Percentiles rank a stretch among this genome's conserved stretches.
Conservation (phyloP, 2,888 invertebrate species). For the Scaptomyza reducta region DNA sequence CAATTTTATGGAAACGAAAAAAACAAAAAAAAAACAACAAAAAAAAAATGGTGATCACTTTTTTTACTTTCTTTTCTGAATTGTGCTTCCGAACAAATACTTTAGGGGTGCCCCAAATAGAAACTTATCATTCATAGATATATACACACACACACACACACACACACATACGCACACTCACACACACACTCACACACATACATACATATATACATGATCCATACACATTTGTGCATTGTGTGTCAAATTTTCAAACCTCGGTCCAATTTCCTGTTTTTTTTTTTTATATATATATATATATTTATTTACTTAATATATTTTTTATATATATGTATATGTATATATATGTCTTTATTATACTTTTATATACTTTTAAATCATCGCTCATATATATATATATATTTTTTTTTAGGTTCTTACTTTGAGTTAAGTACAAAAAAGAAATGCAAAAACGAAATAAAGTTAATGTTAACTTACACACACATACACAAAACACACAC, state of each 20-base stretch:
- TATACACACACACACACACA: constrained; percentile 27
- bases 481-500: constrained; percentile 14
- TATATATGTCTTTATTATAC: constrained; percentile 38
- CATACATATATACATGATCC: constrained; percentile 26
- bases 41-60: constrained; percentile 69
- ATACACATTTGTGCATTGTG: constrained; percentile 34
- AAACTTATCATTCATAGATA: constrained; percentile 40
- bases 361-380: constrained; percentile 20
- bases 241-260: constrained; percentile 80
- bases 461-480: constrained; percentile 21
- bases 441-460: constrained; percentile 24
- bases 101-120: constrained; percentile 69
- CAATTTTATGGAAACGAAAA: constrained; percentile 63
- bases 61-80: constrained; percentile 68
- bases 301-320: constrained; percentile 40
- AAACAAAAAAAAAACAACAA: too few relatives aligned
- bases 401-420: constrained; percentile 28
- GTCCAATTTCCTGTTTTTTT: constrained; percentile 83
- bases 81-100: constrained; percentile 83
- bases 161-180: constrained; percentile 15
- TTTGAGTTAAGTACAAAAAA: constrained; percentile 37
- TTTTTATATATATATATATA: constrained; percentile 30
- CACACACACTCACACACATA: constrained; percentile 22
- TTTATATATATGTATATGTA: constrained; percentile 25
- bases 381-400: constrained; percentile 1